A percentile compares a stretch with the other conserved stretches of the same genome.
These are phyloP conservation scores for Ruditapes philippinarum DNA, from an alignment of 1,140 invertebrate genomes.

Conservation along the genomic window DNA sequence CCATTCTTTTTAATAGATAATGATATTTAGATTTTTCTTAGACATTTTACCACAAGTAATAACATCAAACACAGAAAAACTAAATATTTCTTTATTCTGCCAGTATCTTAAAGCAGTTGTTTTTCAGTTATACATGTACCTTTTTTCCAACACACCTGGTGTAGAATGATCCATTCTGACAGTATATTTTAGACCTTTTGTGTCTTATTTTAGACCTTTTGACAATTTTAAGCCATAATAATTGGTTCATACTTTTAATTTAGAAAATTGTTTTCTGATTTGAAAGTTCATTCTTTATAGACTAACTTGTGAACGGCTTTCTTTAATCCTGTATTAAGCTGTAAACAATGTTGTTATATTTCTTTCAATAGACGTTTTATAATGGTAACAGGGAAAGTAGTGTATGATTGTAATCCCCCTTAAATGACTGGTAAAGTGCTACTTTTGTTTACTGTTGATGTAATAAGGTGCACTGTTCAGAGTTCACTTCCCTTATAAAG, in stretches of 20 bases:
- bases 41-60: no score
- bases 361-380: background rate
- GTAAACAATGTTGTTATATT: background rate
- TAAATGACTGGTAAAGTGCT: background rate
- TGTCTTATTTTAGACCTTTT: no score
- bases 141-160: no score
- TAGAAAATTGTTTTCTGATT: background rate
- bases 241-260: background rate
- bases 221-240: no score
- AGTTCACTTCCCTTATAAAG: background rate
- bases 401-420: background rate
- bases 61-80: no score
- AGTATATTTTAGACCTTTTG: no score
- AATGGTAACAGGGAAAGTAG: background rate
- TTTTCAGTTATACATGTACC: no score
- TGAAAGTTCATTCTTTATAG: background rate
- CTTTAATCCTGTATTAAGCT: slow-evolving; percentile 5
- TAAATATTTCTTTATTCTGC: no score
- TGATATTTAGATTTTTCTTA: no score
- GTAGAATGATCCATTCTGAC: no score
- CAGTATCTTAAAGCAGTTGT: no score
- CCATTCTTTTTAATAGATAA: no score
- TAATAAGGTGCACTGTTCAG: background rate
- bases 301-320: background rate
- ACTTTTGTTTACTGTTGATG: background rate